phyloP scores from a whole-genome alignment of 2,797 vertebrate genomes.

The Mallotus villosus region DNA sequence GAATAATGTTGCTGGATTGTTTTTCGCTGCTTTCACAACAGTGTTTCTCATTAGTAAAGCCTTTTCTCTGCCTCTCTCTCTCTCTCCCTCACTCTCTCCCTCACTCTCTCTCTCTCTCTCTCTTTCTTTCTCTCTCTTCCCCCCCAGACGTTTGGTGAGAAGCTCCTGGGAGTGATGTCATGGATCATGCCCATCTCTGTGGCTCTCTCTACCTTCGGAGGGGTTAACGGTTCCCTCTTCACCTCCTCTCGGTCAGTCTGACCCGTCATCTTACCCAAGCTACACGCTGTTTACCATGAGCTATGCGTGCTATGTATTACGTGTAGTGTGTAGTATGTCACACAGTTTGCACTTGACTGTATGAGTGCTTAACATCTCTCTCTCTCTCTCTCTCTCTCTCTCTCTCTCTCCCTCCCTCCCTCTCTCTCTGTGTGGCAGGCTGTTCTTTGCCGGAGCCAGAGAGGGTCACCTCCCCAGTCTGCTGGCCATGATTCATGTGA shows the following conservation, averaged over 20 bases:
- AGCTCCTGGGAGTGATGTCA: conserved; percentile 89
- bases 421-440: conserved; percentile 60
- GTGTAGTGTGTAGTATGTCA: conserved; percentile 4
- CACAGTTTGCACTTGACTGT: neutral
- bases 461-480: conserved; percentile 91
- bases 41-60: neutral
- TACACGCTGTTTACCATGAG: too few species aligned
- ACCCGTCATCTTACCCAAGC: conserved; percentile 5
- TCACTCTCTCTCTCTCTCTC: conserved; percentile 23
- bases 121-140: conserved; percentile 7
- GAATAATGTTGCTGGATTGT: neutral
- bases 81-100: neutral
- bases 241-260: conserved; percentile 87
- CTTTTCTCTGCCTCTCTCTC: conserved; percentile 1
- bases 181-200: conserved; percentile 98
- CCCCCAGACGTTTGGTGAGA: conserved; percentile 89
- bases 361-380: conserved; percentile 1
- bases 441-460: conserved; percentile 92
- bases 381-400: neutral
- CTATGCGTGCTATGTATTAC: neutral
- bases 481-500: conserved; percentile 92
- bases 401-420: neutral
- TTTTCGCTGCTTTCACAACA: neutral
- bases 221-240: conserved; percentile 94
- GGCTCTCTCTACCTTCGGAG: conserved; percentile 92